phyloP scores from a whole-genome alignment of 2,113 vertebrate species.

The Lucifuga dentata region DNA sequence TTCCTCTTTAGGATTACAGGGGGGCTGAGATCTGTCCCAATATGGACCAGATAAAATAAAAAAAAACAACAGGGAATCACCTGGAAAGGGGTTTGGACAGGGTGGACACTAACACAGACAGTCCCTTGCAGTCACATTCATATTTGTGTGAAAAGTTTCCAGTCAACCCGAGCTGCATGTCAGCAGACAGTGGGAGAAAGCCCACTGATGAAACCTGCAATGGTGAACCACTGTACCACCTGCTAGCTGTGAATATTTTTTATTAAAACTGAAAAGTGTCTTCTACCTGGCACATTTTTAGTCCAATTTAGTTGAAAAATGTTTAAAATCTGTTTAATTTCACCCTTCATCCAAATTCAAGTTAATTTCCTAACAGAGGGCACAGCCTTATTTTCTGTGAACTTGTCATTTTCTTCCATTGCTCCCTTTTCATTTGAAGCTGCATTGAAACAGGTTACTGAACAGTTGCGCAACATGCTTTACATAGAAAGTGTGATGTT shows the following conservation, averaged over 20 bases:
- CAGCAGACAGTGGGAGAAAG: no score
- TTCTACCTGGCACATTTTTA: neutral
- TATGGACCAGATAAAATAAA: neutral
- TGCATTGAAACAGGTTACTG: neutral
- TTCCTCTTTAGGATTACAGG: no score
- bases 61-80: neutral
- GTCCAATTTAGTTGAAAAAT: neutral
- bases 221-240: fast-evolving
- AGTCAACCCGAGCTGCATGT: no score
- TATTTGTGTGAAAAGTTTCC: no score
- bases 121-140: neutral
- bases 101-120: neutral
- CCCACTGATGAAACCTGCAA: neutral
- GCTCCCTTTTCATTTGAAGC: neutral
- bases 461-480: constrained; percentile 38
- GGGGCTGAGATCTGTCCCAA: neutral
- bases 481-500: constrained; percentile 3
- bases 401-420: neutral
- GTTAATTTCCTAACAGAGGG: neutral
- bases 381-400: neutral
- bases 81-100: neutral
- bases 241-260: no score
- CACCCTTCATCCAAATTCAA: neutral
- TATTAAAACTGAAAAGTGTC: neutral
- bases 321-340: neutral